These are phyloP conservation scores for Ectemnius cavifrons DNA, from an alignment of 2,888 invertebrate genomes.

Conservation along the genomic window DNA sequence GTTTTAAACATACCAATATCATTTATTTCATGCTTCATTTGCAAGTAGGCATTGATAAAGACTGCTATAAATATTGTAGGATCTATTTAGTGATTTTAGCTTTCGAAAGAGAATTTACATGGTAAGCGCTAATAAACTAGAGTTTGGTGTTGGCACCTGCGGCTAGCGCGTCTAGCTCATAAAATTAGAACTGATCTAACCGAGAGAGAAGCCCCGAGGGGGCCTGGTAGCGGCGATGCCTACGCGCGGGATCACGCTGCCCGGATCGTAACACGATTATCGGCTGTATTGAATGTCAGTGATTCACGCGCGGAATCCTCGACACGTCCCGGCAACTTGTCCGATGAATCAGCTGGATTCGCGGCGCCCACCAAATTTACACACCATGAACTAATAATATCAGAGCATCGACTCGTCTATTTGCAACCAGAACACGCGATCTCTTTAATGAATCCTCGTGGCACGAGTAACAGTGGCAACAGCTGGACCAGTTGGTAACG, in stretches of 20 bases:
- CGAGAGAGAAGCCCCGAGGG: constrained; percentile 27
- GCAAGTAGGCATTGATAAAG: too few species aligned
- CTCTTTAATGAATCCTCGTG: too few species aligned
- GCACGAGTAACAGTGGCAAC: too few species aligned
- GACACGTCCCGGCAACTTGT: constrained; percentile 33
- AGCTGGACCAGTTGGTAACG: too few species aligned
- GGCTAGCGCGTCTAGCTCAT: constrained; percentile 48
- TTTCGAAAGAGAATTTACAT: too few species aligned
- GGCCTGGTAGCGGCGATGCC: constrained; percentile 39
- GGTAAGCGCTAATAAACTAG: too few species aligned
- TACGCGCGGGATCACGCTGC: constrained; percentile 43
- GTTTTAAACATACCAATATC: too few species aligned
- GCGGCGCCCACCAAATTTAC: constrained; percentile 36
- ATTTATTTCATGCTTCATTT: too few species aligned
- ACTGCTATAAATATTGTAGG: too few species aligned
- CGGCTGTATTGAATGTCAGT: constrained; percentile 55
- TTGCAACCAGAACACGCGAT: too few species aligned
- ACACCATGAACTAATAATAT: constrained; percentile 47
- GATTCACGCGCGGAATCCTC: constrained; percentile 57
- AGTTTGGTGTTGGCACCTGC: neutral
- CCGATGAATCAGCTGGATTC: constrained; percentile 50
- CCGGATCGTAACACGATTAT: constrained; percentile 52
- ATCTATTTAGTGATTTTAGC: too few species aligned
- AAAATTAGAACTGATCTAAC: constrained; percentile 71
- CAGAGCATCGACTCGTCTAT: too few species aligned